Evolutionary conservation across 2,797 vertebrate genomes (phyloP), one percentile per base, ranked within the genome.

Genomic region (Chaunax sp.): DNA sequence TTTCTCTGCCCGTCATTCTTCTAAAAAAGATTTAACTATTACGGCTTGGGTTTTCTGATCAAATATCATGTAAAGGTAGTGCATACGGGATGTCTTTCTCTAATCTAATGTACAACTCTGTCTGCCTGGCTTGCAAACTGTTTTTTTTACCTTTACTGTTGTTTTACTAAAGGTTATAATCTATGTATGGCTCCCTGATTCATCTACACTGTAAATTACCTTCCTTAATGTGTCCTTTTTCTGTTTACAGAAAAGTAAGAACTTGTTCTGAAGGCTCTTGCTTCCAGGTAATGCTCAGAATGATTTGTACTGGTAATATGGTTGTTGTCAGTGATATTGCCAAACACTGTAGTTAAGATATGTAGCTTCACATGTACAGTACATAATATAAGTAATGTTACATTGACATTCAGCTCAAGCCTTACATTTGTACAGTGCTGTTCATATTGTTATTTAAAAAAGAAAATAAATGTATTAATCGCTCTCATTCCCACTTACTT

Each of bases 221-320:
- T 28, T n/a, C n/a, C 54, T 45, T 53, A 72, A 41, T 56, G 0
- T 85, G 10, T 78, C 25, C 53, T 82, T 81, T 83, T 88, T 75
- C 75, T 89, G 33, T 90, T 77, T 78, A 77, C 89, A 94, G 90
- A 93, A 95, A 92, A 92, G 88, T 90, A 94, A 94, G 92, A 95
- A 94, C 86, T 91, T 95, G 87, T 93, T 94, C 93, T 80, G 4
- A 94, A 92, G 91, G 80, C 69, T 87, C 57, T 92, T 90, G 77
- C 80, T 85, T 80, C 86, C 93, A 93, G 91, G 93, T 92, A 92
- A 90, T 30, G 49, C 11, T 22, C 35, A 54, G 13, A 26, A 35
- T 30, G 15, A 15, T 22, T n/a, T 33, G 6, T 23, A 20, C 35
- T 7, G 49, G 2, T 50, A 2, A 69, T 43, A n/a, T 40, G 3